Percentiles rank a stretch among this genome's conserved stretches.
phyloP scores from a whole-genome alignment of 2,888 invertebrate species.

The Lepas anatifera region DNA sequence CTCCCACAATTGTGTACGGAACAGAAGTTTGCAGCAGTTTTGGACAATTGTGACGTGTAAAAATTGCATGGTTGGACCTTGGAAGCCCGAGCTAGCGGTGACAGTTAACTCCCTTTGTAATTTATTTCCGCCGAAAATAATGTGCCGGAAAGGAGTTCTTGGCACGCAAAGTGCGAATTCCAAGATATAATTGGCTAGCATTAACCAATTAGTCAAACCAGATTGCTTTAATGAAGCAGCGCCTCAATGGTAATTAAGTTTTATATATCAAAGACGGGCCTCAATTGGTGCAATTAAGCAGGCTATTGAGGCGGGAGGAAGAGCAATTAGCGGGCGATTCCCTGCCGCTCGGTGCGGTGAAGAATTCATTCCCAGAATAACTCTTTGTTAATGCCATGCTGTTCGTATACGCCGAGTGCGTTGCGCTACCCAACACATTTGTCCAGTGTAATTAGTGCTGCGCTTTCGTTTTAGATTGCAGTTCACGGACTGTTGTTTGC shows the following conservation, averaged over 20 bases:
- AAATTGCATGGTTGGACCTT: too few species aligned
- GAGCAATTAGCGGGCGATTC: not conserved
- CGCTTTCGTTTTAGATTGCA: not conserved
- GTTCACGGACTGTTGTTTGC: not conserved
- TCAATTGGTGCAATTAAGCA: not conserved
- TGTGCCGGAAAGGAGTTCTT: not conserved
- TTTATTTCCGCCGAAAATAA: too few species aligned
- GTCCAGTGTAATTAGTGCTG: not conserved
- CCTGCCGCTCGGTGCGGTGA: not conserved
- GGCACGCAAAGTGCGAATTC: not conserved
- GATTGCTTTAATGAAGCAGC: not conserved
- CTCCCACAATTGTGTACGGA: too few species aligned
- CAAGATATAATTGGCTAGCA: not conserved
- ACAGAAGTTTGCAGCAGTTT: too few species aligned
- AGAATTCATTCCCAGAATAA: not conserved
- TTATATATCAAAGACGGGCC: not conserved
- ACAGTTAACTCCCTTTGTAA: too few species aligned
- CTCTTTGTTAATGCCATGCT: not conserved
- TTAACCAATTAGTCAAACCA: constrained; percentile 7
- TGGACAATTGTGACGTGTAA: too few species aligned
- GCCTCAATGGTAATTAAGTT: not conserved
- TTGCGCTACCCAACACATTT: not conserved
- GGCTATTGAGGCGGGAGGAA: not conserved
- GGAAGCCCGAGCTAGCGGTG: too few species aligned
- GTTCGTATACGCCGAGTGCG: too few species aligned